Conservation (phyloP, 2,888 invertebrate genomes). For the Hetaerina titia region DNA sequence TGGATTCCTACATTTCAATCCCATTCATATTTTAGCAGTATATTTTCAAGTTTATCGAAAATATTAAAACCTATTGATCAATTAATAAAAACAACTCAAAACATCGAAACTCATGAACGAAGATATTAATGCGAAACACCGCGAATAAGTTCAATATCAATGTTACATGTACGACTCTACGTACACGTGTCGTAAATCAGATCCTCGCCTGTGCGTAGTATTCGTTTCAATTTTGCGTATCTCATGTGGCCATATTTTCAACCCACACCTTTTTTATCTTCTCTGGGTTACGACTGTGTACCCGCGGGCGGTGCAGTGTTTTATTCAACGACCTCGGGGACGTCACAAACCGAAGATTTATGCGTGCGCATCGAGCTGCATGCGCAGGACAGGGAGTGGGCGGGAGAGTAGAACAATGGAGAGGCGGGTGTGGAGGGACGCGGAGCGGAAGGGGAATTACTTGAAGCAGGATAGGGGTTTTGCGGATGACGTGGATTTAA, state of each 20-base stretch:
- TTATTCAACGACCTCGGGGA: conserved; percentile 7
- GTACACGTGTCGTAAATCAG: not conserved
- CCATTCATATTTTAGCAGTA: too few relatives aligned
- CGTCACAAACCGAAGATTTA: conserved; percentile 17
- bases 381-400: not conserved
- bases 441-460: not conserved
- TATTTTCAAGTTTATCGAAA: too few relatives aligned
- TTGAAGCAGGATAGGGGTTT: not conserved
- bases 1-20: too few relatives aligned
- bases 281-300: not conserved
- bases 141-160: too few relatives aligned
- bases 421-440: not conserved
- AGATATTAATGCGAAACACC: too few relatives aligned
- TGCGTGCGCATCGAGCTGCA: not conserved
- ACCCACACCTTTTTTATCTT: not conserved
- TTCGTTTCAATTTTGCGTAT: not conserved
- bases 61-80: too few relatives aligned
- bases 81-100: too few relatives aligned
- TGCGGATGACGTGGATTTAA: not conserved
- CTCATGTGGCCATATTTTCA: not conserved
- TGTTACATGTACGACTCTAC: too few relatives aligned
- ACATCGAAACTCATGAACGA: too few relatives aligned
- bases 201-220: not conserved
- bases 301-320: not conserved
- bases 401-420: not conserved